These are phyloP conservation scores for Pyrochroa serraticornis DNA, from an alignment of 2,888 invertebrate genomes.

Conservation along the genomic window DNA sequence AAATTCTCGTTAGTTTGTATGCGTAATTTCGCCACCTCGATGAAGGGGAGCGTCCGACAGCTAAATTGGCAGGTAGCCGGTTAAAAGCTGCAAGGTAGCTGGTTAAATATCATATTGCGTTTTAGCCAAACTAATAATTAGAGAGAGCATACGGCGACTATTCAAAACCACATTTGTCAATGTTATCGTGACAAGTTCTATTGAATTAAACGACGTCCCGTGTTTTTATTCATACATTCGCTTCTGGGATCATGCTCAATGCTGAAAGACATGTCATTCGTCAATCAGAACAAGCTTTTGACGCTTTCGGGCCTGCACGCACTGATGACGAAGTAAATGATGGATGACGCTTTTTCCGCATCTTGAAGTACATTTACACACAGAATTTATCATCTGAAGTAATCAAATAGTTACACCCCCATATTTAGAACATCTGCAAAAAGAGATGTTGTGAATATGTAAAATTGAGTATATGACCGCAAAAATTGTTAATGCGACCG, in stretches of 20 bases:
- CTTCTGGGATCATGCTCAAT: constrained; percentile 38
- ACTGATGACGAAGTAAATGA: constrained; percentile 42
- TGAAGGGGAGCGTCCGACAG: no score
- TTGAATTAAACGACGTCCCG: constrained; percentile 48
- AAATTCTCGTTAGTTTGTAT: no score
- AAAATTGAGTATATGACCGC: neutral
- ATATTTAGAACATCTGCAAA: neutral
- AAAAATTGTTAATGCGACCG: constrained; percentile 19
- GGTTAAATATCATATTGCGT: constrained; percentile 30
- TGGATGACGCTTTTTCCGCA: constrained; percentile 37
- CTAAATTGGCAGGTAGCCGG: no score
- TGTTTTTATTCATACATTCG: constrained; percentile 38
- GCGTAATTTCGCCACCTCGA: no score
- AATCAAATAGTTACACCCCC: neutral
- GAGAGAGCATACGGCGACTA: constrained; percentile 30
- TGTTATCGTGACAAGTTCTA: constrained; percentile 52
- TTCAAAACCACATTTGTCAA: constrained; percentile 53
- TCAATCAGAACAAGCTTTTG: constrained; percentile 44
- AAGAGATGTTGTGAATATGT: neutral
- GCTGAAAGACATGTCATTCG: constrained; percentile 46
- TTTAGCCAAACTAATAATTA: constrained; percentile 28
- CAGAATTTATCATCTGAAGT: neutral
- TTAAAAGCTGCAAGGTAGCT: neutral
- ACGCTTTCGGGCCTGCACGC: constrained; percentile 37
- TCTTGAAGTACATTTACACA: constrained; percentile 5